Evolutionary conservation across 1,140 invertebrate species (phyloP), one percentile per base, ranked within the genome.

Genomic region (Stratiolaelaps scimitus): DNA sequence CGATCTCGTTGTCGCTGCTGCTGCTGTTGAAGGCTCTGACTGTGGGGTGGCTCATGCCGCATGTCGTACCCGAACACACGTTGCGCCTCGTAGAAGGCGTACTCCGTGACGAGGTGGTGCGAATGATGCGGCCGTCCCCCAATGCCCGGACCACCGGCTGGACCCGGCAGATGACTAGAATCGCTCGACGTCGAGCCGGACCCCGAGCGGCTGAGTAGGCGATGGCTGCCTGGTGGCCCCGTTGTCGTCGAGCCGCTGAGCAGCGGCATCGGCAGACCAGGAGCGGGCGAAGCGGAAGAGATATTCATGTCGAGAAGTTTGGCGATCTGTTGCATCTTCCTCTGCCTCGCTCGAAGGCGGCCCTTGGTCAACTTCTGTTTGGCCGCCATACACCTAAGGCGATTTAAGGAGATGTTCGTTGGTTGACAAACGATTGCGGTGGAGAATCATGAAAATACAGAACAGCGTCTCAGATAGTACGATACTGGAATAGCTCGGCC

Each of bases 271-370:
- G 34, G 15, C 2, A 26, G 26, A 10, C 26, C 17, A 17, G 53
- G 53, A 17, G 53, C 23, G 53, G 53, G 53, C 53, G 53, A 60
- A 10, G 53, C 34, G 34, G 53, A 60, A 60, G 53, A 26, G 23
- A 40, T 26, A 7, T 64, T 44, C 67, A 95, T 86, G 72, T 96
- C 92, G 6, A 98, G 78, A 10, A 98, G 78, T 53, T 85, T 82
- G 6, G 89, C 92, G 66, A 98, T 96, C 75, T 93, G 88, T 72
- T 87, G 85, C 85, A 98, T 90, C 76, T 95, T 95, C 73, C 89
- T 88, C 72, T 92, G 88, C 1, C 92, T 81, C n/a, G 92, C 91
- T 78, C 92, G 95, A 68, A 89, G 84, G 29, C 92, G 82, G 47
- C 93, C 95, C 76, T 86, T 87, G 17, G 81, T 83, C 66, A 88